These are phyloP conservation scores for Manduca sexta DNA, from an alignment of 1,140 invertebrate species.

Conservation along the genomic window DNA sequence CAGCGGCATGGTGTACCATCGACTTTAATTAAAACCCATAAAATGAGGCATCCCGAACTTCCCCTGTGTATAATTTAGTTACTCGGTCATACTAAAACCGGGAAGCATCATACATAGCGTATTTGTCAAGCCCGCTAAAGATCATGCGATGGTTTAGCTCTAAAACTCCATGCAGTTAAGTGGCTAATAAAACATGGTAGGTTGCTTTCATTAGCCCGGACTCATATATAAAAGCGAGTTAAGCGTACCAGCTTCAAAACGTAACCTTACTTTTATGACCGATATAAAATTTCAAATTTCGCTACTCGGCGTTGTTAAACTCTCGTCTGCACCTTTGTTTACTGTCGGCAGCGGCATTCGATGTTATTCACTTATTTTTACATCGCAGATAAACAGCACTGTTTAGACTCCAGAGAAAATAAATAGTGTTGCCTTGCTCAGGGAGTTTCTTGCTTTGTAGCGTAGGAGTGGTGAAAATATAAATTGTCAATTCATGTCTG, in stretches of 20 bases:
- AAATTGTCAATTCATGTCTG: no score
- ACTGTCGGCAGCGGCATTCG: constrained; percentile 18
- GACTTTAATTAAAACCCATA: constrained; percentile 13
- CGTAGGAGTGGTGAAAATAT: no score
- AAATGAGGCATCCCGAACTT: constrained; percentile 8
- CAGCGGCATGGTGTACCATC: constrained; percentile 1
- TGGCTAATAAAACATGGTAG: constrained; percentile 56
- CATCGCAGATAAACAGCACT: no score
- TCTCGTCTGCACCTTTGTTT: constrained; percentile 28
- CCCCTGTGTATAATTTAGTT: neutral
- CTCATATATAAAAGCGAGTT: constrained; percentile 46
- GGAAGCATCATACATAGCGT: neutral
- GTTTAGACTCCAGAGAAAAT: no score
- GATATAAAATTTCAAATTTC: constrained; percentile 63
- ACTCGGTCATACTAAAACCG: neutral
- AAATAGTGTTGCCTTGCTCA: no score
- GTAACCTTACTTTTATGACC: constrained; percentile 51
- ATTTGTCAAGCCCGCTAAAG: constrained; percentile 22
- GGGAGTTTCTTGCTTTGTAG: no score
- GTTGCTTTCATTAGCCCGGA: constrained; percentile 52
- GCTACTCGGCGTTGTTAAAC: constrained; percentile 35
- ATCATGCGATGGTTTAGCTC: constrained; percentile 17
- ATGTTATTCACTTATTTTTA: constrained; percentile 9
- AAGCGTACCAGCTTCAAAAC: constrained; percentile 41
- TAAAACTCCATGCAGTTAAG: constrained; percentile 30